These are phyloP conservation scores for Coelogynopora nodosa DNA, from an alignment of 2,888 invertebrate genomes.

Conservation along the genomic window DNA sequence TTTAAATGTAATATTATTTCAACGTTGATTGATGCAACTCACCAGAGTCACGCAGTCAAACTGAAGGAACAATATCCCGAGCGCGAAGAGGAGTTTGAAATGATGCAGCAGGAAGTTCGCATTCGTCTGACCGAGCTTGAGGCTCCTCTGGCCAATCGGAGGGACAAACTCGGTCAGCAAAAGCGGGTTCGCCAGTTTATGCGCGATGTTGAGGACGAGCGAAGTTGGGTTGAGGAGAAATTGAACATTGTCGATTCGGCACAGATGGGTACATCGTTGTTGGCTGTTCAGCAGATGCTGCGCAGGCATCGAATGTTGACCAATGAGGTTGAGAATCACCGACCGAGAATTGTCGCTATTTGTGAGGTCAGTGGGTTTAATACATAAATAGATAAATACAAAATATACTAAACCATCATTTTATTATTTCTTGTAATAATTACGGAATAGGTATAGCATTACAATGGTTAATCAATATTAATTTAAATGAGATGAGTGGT, in stretches of 20 bases:
- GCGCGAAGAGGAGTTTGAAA: slow-evolving; percentile 89
- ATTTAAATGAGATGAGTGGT: too few species aligned
- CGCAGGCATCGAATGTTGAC: slow-evolving; percentile 74
- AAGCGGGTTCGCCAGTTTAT: slow-evolving; percentile 76
- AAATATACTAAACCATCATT: not conserved
- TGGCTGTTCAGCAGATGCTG: slow-evolving; percentile 92
- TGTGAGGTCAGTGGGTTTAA: slow-evolving; percentile 33
- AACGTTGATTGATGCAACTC: too few species aligned
- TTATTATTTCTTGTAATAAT: not conserved
- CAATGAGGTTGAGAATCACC: slow-evolving; percentile 96
- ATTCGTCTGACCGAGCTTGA: slow-evolving; percentile 79
- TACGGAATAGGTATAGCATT: not conserved
- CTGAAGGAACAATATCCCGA: slow-evolving; percentile 89
- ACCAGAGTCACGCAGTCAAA: slow-evolving; percentile 78
- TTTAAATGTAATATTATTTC: too few species aligned
- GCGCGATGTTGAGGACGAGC: slow-evolving; percentile 95
- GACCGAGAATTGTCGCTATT: slow-evolving; percentile 72
- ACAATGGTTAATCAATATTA: too few species aligned
- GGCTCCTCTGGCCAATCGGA: slow-evolving; percentile 82
- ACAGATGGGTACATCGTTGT: slow-evolving; percentile 79
- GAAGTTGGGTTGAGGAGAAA: slow-evolving; percentile 94
- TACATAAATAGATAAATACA: not conserved
- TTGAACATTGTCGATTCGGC: slow-evolving; percentile 74
- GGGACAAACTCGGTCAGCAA: slow-evolving; percentile 86
- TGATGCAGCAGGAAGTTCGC: slow-evolving; percentile 83